A percentile compares a stretch with the other conserved stretches of the same genome.
Evolutionary conservation across 2,888 invertebrate genomes (phyloP).

Genomic region (Folsomia manolachei): DNA sequence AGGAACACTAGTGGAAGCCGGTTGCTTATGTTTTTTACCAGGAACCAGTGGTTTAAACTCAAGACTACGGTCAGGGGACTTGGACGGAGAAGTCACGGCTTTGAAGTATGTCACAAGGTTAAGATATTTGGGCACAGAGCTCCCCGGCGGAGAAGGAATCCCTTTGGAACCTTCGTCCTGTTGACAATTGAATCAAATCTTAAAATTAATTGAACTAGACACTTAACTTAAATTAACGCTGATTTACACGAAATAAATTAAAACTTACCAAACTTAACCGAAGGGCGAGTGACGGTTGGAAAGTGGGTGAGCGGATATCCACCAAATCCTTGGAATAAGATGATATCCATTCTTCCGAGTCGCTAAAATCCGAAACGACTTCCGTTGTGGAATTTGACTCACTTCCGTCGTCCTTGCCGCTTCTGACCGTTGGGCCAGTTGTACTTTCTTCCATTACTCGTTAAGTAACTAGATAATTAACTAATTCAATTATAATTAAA

Average conservation of each 20-base stretch:
- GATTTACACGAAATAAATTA: background rate
- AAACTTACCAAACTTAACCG: background rate
- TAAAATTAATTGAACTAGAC: background rate
- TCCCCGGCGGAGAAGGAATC: background rate
- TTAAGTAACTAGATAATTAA: no score
- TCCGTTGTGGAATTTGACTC: background rate
- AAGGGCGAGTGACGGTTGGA: background rate
- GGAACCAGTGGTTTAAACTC: slow-evolving; percentile 4
- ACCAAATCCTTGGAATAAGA: background rate
- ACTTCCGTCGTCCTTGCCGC: background rate
- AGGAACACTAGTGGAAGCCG: no score
- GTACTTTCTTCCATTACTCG: background rate
- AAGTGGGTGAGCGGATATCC: background rate
- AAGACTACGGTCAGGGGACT: slow-evolving; percentile 27
- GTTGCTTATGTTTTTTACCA: no score
- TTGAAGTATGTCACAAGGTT: slow-evolving; percentile 36
- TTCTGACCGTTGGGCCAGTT: background rate
- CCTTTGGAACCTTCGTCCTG: background rate
- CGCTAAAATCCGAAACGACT: background rate
- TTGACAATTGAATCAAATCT: no score
- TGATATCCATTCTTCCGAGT: background rate
- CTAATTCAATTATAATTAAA: background rate
- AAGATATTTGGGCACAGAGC: slow-evolving; percentile 27
- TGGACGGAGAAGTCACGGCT: slow-evolving; percentile 26
- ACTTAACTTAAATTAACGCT: background rate